Percentiles rank a stretch among this genome's conserved stretches.
Conservation (phyloP, 2,113 vertebrate genomes). For the Rhagologus leucostigma region DNA sequence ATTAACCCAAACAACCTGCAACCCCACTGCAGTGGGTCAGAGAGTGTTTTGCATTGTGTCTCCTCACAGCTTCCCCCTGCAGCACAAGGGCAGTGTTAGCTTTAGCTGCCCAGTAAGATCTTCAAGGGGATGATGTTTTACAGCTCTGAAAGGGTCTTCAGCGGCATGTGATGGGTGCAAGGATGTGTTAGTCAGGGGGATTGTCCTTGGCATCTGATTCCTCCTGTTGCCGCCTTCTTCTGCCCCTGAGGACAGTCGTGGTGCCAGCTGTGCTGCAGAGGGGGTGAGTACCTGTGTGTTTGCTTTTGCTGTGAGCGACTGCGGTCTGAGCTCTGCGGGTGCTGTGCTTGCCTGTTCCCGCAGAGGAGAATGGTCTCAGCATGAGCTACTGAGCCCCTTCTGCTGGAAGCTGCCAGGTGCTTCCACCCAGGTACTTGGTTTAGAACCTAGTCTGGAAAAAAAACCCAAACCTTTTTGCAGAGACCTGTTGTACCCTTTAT, state of each 20-base stretch:
- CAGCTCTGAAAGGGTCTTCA: not conserved
- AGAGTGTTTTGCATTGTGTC: not conserved
- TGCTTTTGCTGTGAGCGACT: rapidly evolving
- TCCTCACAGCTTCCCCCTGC: not conserved
- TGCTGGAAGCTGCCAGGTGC: not conserved
- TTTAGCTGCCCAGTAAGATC: not conserved
- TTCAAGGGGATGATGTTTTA: not conserved
- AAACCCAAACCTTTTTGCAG: not conserved
- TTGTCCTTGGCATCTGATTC: not conserved
- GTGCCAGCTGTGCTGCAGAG: not conserved
- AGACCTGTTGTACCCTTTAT: not conserved
- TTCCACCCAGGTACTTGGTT: not conserved
- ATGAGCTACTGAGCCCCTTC: not conserved
- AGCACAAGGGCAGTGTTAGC: not conserved
- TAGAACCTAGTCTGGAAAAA: not conserved
- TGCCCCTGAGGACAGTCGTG: rapidly evolving
- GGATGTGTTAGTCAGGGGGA: not conserved
- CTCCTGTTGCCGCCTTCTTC: not conserved
- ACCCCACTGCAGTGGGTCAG: rapidly evolving
- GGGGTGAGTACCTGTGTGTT: not conserved
- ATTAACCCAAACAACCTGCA: not conserved
- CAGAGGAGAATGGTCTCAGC: not conserved
- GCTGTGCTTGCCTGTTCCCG: not conserved
- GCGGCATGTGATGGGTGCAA: not conserved
- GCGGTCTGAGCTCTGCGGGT: too few relatives aligned